Base-by-base conservation (phyloP, 1,140 invertebrate genomes). In the Bilobella aurantiaca region DNA sequence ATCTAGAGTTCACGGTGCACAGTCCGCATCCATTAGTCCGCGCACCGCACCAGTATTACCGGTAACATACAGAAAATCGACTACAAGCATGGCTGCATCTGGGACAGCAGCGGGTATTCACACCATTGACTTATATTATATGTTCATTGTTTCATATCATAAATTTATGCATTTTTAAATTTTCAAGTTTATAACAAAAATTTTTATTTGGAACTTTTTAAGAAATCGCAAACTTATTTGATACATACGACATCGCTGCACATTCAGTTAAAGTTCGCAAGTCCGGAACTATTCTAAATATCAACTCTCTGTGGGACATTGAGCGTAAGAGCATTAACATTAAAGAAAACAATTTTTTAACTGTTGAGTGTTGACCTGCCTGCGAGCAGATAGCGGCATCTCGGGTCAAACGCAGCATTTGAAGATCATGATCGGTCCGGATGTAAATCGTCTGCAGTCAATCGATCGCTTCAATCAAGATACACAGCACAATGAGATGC, bases 241-340 rank as follows among this genome's bases (percentile, higher is more conserved):
- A 28, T 16, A 14, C 60, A 12, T 62, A 37, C 18, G 34, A 62
- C 31, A 49, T 31, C 14, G 27, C 49, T 0, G 80, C 80, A 23
- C 81, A 82, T 74, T 78, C 79, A 23, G 81, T 82, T 3, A 79
- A 79, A 72, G 79, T 82, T 1, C 69, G 78, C 46, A 74, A 79
- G 29, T 80, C 79, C 29, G 81, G 81, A 2, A 77, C 79, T 25
- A 69, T 82, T 28, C 72, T 79, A 18, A 80, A 82, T 69, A 78
- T 82, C 18, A 75, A 78, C 69, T 77, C 80, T 27, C 69, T 82
- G 0, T 81, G 79, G 78, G 81, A 82, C 63, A 74, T 75, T 67
- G 73, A 76, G 67, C 66, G 74, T 74, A 65, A 68, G 64, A n/a
- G 18, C 27, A 30, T 23, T 66, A 32, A 23, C 12, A 18, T 5